A percentile compares a stretch with the other conserved stretches of the same genome.
These are phyloP conservation scores for Eurosta solidaginis DNA, from an alignment of 1,140 invertebrate species.

Conservation along the genomic window DNA sequence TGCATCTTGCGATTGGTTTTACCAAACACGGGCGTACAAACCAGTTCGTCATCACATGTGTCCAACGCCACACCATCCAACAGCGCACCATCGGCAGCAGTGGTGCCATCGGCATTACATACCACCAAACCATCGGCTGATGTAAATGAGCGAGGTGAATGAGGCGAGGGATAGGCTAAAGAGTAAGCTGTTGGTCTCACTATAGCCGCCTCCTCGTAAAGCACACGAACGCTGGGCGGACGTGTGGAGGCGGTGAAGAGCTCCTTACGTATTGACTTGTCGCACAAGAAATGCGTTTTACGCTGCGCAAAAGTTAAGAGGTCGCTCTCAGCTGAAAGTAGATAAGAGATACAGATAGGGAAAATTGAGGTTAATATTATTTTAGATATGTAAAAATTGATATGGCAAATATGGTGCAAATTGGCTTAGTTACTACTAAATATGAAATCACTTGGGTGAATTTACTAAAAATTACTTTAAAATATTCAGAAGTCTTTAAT, in stretches of 20 bases:
- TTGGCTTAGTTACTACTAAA: too few relatives aligned
- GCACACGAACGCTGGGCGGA: slow-evolving; percentile 64
- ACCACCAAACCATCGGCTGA: background rate
- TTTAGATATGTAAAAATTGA: too few relatives aligned
- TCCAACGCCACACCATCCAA: slow-evolving; percentile 22
- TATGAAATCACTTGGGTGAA: too few relatives aligned
- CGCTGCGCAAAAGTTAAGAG: slow-evolving; percentile 77
- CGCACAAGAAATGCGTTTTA: slow-evolving; percentile 74
- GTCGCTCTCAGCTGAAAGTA: slow-evolving; percentile 81
- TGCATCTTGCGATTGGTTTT: slow-evolving; percentile 69
- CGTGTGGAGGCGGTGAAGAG: slow-evolving; percentile 72
- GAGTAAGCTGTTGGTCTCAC: slow-evolving; percentile 51
- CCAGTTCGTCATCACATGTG: slow-evolving; percentile 62
- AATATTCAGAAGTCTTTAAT: too few relatives aligned
- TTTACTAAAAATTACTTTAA: too few relatives aligned
- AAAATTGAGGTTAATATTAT: slow-evolving; percentile 26
- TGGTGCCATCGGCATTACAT: slow-evolving; percentile 32
- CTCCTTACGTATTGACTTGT: slow-evolving; percentile 67
- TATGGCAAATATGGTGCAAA: too few relatives aligned
- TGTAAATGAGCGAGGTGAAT: slow-evolving; percentile 32
- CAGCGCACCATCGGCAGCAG: slow-evolving; percentile 29
- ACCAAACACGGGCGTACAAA: slow-evolving; percentile 79
- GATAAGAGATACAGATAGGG: slow-evolving; percentile 50
- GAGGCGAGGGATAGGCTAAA: background rate
- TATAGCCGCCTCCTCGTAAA: slow-evolving; percentile 75